phyloP scores from a whole-genome alignment of 35 echinoderm and acorn worm species.

The Chiridota heheva region DNA sequence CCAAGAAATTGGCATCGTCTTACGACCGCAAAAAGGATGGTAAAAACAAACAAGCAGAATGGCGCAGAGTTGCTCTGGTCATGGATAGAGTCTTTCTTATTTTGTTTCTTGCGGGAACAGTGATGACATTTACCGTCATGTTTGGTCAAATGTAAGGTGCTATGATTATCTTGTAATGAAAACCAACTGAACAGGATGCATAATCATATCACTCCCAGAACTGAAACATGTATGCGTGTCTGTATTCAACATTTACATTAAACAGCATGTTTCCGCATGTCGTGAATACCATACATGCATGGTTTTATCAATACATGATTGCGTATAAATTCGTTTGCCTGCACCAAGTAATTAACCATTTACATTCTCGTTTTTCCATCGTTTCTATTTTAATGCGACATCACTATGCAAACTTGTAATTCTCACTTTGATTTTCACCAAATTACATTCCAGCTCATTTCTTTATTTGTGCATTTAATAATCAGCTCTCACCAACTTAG shows the following conservation, averaged over 20 bases:
- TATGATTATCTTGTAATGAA: neutral
- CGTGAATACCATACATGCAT: constrained; percentile 14
- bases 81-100: constrained; percentile 80
- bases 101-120: constrained; percentile 62
- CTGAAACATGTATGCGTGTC: too few species aligned
- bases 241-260: neutral
- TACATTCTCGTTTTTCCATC: too few species aligned
- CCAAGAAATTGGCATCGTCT: constrained; percentile 60
- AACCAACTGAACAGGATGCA: neutral
- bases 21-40: constrained; percentile 48
- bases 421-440: too few species aligned
- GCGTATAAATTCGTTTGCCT: too few species aligned
- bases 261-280: neutral
- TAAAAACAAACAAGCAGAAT: constrained; percentile 67
- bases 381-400: too few species aligned
- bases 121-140: constrained; percentile 63
- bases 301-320: too few species aligned
- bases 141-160: constrained; percentile 24
- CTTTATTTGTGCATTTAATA: too few species aligned
- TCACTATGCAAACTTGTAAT: too few species aligned
- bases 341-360: too few species aligned
- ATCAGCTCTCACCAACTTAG: too few species aligned
- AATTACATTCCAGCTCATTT: too few species aligned
- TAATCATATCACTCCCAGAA: too few species aligned
- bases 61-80: constrained; percentile 77